Percentiles rank a stretch among this genome's conserved stretches.
These are phyloP conservation scores for Lumbricus terrestris DNA, from an alignment of 2,888 invertebrate genomes.

Conservation along the genomic window DNA sequence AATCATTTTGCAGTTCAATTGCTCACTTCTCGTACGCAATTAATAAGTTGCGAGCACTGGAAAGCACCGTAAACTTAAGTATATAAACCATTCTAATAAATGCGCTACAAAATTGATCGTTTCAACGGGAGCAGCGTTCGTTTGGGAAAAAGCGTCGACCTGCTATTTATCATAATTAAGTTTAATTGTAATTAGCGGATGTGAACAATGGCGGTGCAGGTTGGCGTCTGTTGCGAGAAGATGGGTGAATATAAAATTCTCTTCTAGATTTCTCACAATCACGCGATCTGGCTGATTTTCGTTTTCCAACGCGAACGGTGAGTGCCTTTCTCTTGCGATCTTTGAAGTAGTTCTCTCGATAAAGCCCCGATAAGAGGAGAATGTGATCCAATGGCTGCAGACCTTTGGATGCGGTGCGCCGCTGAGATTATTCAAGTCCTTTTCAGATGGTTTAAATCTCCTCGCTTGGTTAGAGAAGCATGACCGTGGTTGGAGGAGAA, in stretches of 20 bases:
- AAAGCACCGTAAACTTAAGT: not conserved
- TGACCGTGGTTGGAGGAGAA: not conserved
- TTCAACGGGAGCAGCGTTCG: not conserved
- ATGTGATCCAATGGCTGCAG: not conserved
- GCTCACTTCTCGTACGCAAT: not conserved
- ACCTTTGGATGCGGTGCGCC: not conserved
- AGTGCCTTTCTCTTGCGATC: not conserved
- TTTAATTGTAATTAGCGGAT: slow-evolving; percentile 3
- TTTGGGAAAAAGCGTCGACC: not conserved
- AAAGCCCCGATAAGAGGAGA: not conserved
- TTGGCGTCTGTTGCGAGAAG: not conserved
- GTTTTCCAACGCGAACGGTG: not conserved
- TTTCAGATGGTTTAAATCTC: not conserved
- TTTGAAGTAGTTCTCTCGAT: not conserved
- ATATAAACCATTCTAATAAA: not conserved
- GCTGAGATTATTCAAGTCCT: not conserved
- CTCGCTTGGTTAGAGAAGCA: not conserved
- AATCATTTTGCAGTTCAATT: not conserved
- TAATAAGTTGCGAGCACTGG: not conserved
- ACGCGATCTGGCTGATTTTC: slow-evolving; percentile 3
- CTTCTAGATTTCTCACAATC: not conserved
- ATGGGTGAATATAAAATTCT: not conserved
- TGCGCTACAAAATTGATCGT: not conserved
- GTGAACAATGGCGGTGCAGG: not conserved
- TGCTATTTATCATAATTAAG: not conserved